Percentiles rank a stretch among this genome's conserved stretches.
Conservation (phyloP, 2,797 vertebrate genomes). For the Brotula barbata region DNA sequence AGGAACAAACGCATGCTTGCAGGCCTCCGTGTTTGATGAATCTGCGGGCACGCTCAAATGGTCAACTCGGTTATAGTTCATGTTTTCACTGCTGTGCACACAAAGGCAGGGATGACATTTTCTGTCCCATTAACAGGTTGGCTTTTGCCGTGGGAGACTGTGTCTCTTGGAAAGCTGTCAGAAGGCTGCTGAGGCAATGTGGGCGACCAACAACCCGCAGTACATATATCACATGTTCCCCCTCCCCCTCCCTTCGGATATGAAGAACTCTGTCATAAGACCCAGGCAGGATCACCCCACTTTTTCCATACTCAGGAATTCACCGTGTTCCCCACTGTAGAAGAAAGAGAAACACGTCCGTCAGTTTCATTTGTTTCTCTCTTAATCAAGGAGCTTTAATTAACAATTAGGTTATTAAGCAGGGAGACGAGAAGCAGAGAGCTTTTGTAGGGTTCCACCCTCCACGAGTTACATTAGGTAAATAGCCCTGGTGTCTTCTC, state of each 20-base stretch:
- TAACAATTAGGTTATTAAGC: not conserved
- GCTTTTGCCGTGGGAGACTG: slow-evolving; percentile 67
- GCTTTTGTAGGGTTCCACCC: no score
- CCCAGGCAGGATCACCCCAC: slow-evolving; percentile 37
- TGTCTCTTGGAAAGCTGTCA: slow-evolving; percentile 54
- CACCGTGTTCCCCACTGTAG: slow-evolving; percentile 11
- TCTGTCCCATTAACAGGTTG: slow-evolving; percentile 49
- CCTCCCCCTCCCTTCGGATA: slow-evolving; percentile 31
- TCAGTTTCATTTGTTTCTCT: not conserved
- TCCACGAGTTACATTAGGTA: no score
- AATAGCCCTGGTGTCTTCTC: not conserved
- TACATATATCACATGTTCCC: slow-evolving; percentile 54
- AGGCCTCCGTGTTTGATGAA: slow-evolving; percentile 32
- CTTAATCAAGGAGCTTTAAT: not conserved
- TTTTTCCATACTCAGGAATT: slow-evolving; percentile 39
- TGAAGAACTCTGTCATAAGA: slow-evolving; percentile 71
- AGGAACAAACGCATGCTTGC: slow-evolving; percentile 45
- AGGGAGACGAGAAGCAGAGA: no score
- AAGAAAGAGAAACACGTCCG: not conserved
- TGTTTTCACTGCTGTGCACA: slow-evolving; percentile 21
- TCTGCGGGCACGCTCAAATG: slow-evolving; percentile 31
- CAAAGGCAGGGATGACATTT: slow-evolving; percentile 55
- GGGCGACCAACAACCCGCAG: slow-evolving; percentile 53
- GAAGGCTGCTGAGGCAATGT: slow-evolving; percentile 41
- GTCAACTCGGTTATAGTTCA: slow-evolving; percentile 28